Evolutionary conservation across 2,888 invertebrate genomes (phyloP).

Genomic region (Lasius fuliginosus): DNA sequence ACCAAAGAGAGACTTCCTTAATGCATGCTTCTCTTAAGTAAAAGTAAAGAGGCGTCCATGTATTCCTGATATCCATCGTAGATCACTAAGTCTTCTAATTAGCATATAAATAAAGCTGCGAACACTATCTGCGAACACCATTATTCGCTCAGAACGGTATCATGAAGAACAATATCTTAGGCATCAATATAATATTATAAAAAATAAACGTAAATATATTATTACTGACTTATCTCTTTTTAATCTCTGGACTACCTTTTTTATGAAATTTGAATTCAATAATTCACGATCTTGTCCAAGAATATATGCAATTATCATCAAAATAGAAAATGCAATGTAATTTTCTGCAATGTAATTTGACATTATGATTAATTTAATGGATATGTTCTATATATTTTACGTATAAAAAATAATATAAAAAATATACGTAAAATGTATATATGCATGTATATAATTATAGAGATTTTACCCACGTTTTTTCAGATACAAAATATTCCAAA

Average conservation of each 20-base stretch:
- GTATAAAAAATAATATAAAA: not conserved
- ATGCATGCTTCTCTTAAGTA: not conserved
- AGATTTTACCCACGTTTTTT: not conserved
- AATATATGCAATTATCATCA: not conserved
- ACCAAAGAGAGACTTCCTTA: not conserved
- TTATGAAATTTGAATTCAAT: not conserved
- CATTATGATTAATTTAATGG: not conserved
- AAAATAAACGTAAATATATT: not conserved
- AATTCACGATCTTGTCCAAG: not conserved
- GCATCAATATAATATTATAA: not conserved
- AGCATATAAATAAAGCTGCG: conserved; percentile 31
- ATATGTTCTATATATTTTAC: not conserved
- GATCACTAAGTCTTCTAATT: conserved; percentile 17
- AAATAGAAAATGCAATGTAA: not conserved
- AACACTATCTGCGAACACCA: not conserved
- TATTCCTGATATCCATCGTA: conserved; percentile 2
- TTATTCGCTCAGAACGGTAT: conserved; percentile 1
- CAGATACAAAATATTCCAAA: not conserved
- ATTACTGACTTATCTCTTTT: not conserved
- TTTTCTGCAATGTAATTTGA: not conserved
- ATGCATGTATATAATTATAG: not conserved
- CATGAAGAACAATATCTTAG: not conserved
- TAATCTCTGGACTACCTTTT: not conserved
- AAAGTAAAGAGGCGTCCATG: not conserved
- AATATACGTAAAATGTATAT: not conserved